These are phyloP conservation scores for Agrotis ipsilon DNA, from an alignment of 2,888 invertebrate genomes.

Conservation along the genomic window DNA sequence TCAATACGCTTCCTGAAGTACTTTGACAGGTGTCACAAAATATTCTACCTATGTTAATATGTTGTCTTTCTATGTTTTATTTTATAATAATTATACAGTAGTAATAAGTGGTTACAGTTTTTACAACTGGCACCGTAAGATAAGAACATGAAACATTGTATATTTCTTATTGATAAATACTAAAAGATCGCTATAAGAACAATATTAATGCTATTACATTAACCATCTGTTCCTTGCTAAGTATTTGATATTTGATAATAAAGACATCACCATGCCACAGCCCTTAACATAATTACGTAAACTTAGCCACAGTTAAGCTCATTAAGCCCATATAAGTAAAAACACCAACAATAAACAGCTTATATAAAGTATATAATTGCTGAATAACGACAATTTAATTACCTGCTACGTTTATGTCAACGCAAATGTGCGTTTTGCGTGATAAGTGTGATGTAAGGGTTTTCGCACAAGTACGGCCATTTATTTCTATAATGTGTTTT, in stretches of 20 bases:
- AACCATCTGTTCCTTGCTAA: constrained; percentile 28
- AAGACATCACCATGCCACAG: constrained; percentile 43
- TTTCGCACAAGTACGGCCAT: constrained; percentile 61
- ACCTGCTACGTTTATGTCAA: constrained; percentile 67
- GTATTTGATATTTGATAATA: constrained; percentile 38
- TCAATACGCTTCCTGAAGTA: background rate
- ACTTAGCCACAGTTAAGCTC: constrained; percentile 39
- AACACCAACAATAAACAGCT: constrained; percentile 55
- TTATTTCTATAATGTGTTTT: constrained; percentile 64
- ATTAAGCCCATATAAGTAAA: constrained; percentile 52
- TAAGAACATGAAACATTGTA: constrained; percentile 32
- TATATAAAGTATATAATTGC: constrained; percentile 62
- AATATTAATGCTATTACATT: constrained; percentile 27
- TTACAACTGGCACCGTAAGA: constrained; percentile 7
- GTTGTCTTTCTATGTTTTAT: background rate
- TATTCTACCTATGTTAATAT: too few relatives aligned
- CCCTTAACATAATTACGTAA: constrained; percentile 35
- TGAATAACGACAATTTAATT: constrained; percentile 76
- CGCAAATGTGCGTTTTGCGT: constrained; percentile 76
- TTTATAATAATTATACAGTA: constrained; percentile 4
- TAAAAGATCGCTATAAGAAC: constrained; percentile 11
- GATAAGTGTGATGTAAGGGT: constrained; percentile 71
- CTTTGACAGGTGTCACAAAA: background rate
- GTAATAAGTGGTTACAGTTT: constrained; percentile 1
- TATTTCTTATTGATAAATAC: constrained; percentile 14